Base-by-base conservation (phyloP, 2,888 invertebrate species). In the Sphaeridia pumilis region DNA sequence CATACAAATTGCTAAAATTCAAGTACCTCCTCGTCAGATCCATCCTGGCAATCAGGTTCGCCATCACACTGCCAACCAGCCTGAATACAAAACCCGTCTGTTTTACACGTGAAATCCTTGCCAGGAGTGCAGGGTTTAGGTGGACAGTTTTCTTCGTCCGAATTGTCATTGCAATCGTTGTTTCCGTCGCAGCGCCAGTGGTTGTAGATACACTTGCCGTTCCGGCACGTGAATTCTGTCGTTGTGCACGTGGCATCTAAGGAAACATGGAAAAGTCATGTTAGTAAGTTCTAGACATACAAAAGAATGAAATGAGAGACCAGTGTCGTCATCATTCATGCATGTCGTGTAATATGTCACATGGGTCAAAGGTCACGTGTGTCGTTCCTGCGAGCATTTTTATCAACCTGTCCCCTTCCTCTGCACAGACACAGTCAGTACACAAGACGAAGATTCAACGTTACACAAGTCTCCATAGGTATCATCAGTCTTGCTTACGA, bases 191-290 rank as follows among this genome's bases (percentile, higher is more conserved):
- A 90, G 24, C 83, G 78, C 89, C 89, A 90, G 55, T 81, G 75
- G 63, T 81, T 78, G 69, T 87, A 87, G 66, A 90, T 87, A 71
- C 90, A 90, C 67, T 84, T 84, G 53, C 88, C 85, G 69, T 88
- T 87, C 49, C 78, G 80, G 72, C 93, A 93, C n/a, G 88, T 87
- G 70, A 90, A 90, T 72, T 93, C 88, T 70, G 89, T 89, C 49
- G 85, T 80, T 62, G 88, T 82, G 72, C 92, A 93, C 22, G 90
- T 90, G 69, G 84, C 85, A 76, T 88, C 89, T 88, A 67, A 22
- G 43, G 21, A 7, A 4, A 21, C 10, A 21, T 22, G 2, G 20
- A 24, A 25, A 41, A 41, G 34, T 28, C 28, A 46, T n/a, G 22
- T 43, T 24, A 43, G 21, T 31, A 34, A 22, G 17, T 26, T 7